These are phyloP conservation scores for Thymelicus lineola DNA, from an alignment of 2,888 invertebrate genomes.

Conservation along the genomic window DNA sequence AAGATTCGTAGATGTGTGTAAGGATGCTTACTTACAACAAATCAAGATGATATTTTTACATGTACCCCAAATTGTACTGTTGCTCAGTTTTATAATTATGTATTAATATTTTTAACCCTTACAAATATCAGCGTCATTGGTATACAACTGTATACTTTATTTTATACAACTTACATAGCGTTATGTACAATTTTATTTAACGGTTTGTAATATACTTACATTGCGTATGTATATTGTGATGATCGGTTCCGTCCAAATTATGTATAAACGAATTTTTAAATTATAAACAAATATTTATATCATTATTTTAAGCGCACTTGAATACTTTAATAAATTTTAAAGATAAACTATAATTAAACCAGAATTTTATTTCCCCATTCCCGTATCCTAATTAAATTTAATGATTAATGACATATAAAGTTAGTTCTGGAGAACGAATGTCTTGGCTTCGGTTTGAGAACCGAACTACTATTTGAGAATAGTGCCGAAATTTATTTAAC, in stretches of 20 bases:
- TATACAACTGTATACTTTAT: constrained; percentile 37
- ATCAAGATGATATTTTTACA: too few species aligned
- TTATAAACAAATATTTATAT: constrained; percentile 52
- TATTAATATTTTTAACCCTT: constrained; percentile 32
- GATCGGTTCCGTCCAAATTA: constrained; percentile 64
- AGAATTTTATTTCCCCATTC: constrained; percentile 19
- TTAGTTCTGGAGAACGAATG: too few species aligned
- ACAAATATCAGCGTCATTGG: constrained; percentile 29
- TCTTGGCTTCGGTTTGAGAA: too few species aligned
- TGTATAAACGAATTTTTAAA: constrained; percentile 57
- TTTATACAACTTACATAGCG: constrained; percentile 61
- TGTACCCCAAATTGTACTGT: too few species aligned
- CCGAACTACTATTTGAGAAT: too few species aligned
- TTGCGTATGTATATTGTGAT: constrained; percentile 78
- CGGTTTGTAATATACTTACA: constrained; percentile 66
- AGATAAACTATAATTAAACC: constrained; percentile 18
- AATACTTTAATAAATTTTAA: constrained; percentile 57
- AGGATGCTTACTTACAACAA: too few species aligned
- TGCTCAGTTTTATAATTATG: too few species aligned
- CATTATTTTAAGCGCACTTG: constrained; percentile 53
- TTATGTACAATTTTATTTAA: constrained; percentile 62
- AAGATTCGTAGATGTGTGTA: too few species aligned
- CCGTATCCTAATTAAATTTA: not conserved
- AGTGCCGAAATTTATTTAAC: too few species aligned
- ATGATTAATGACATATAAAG: too few species aligned